Percentiles rank a stretch among this genome's conserved stretches.
Evolutionary conservation across 2,113 vertebrate species (phyloP).

Genomic region (Percina caprodes): DNA sequence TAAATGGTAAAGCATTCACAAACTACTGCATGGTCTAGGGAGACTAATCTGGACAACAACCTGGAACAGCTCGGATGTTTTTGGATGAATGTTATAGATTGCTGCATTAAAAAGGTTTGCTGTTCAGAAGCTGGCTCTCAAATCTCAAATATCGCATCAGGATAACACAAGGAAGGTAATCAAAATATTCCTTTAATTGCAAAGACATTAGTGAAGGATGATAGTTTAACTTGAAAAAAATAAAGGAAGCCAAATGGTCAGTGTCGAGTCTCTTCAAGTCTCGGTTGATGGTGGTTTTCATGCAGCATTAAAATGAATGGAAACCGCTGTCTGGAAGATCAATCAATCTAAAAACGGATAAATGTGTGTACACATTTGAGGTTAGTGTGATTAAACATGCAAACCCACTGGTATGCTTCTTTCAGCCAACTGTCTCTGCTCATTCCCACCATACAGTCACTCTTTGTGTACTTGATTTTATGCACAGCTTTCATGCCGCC

Average conservation of each 20-base stretch:
- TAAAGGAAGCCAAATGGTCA: not conserved
- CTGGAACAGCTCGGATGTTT: not conserved
- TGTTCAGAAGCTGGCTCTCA: not conserved
- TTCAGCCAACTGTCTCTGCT: conserved; percentile 18
- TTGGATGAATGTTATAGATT: not conserved
- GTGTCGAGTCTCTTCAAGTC: not conserved
- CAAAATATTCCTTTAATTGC: not conserved
- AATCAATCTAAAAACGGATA: conserved; percentile 8
- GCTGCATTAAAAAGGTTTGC: not conserved
- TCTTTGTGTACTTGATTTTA: conserved; percentile 33
- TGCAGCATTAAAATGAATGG: not conserved
- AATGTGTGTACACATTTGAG: conserved; percentile 5
- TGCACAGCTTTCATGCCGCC: conserved; percentile 33
- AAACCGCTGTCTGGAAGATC: conserved; percentile 7
- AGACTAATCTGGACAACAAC: not conserved
- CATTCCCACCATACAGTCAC: conserved; percentile 19
- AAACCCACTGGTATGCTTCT: conserved; percentile 28
- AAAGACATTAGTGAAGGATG: not conserved
- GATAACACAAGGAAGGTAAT: not conserved
- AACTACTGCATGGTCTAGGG: not conserved
- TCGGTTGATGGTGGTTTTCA: not conserved
- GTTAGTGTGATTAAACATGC: conserved; percentile 20
- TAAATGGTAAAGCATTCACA: not conserved
- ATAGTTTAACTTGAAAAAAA: not conserved
- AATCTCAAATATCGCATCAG: not conserved